Base-by-base conservation (phyloP, 2,113 vertebrate species). In the Echinops telfairi region DNA sequence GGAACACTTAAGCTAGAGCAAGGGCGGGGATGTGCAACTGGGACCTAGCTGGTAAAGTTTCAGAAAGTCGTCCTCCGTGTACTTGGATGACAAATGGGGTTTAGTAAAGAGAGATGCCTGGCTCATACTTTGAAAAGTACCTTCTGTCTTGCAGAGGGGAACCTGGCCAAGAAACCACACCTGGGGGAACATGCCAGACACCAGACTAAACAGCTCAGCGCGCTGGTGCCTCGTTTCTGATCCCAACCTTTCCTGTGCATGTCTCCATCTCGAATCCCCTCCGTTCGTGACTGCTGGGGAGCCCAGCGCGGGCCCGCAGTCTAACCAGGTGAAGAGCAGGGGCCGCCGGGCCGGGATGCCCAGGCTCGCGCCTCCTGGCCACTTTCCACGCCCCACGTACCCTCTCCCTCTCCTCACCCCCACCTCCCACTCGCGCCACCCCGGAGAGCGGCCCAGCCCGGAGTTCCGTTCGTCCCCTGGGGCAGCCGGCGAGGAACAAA, bases 121-220 rank as follows among this genome's bases (percentile, higher is more conserved):
- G 79, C 83, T 90, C 89, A 4, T 43, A 90, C 88, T 81, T 93
- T 89, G 60, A 78, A 93, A 20, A 95, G 83, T 70, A 62, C 57
- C 27, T 66, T 95, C 84, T 81, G 95, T 90, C 90, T 93, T 53
- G 15, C 73, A 81, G 47, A 77, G 29, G 47, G 68, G 27, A 80
- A 81, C 12, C 83, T 58, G 75, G 92, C 68, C 83, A 29, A 85
- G 83, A 92, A 95, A 75, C 79, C 92, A 92, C 84, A 33, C 62
- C 19, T 77, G 57, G 62, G 60, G 71, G 81, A 91, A 86, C 29
- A n/a, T 90, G 83, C 64, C 87, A 95, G 94, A 96, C 94, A 91
- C 64, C 91, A 95, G 90, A 96, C 95, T 95, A 90, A 97, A 96
- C 95, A 93, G 86, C 88, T 83, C 78, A 16, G 71, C 76, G 70